Evolutionary conservation across 1,140 invertebrate genomes (phyloP), one percentile per base, ranked within the genome.

Genomic region (Leptopilina clavipes): DNA sequence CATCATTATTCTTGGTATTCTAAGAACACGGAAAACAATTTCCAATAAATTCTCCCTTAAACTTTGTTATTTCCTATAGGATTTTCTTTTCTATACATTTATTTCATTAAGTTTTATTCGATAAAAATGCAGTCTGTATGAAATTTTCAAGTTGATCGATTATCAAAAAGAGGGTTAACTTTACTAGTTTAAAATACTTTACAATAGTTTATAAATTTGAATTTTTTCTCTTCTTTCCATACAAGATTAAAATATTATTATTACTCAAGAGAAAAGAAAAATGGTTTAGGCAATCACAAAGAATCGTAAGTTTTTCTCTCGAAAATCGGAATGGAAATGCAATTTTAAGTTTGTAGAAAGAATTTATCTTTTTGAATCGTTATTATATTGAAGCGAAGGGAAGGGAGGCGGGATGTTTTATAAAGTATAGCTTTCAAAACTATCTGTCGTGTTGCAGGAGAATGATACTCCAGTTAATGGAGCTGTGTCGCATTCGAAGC

Each of bases 391-490:
- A 17, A 52, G n/a, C 14, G 48, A 52, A 1, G 6, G n/a, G 3
- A 14, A 45, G 43, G 19, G 19, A 31, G 22, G 25, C 12, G 25
- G n/a, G n/a, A 31, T 11, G 25, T 65, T 7, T 65, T 65, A 14
- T 65, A 22, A 31, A 31, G 6, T 31, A 52, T 65, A 37, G 22
- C 59, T 65, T n/a, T 31, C 9, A 65, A n/a, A n/a, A 65, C 22
- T 31, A 65, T 65, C 25, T 65, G 59, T 65, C 6, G 59, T 14
- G 25, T 65, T 65, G 59, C 59, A 65, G 59, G 25, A 40, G 37
- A 65, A 65, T 65, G 19, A 31, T 65, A 31, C 59, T 65, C 10
- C 25, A 65, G 59, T 65, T 65, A 59, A 59, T 59, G 54, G 54
- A 59, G 8, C 54, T 22, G 54, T 65, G 59, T 65, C 11, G 59